These are phyloP conservation scores for Drosophila greeni DNA, from an alignment of 2,888 invertebrate species.

Conservation along the genomic window DNA sequence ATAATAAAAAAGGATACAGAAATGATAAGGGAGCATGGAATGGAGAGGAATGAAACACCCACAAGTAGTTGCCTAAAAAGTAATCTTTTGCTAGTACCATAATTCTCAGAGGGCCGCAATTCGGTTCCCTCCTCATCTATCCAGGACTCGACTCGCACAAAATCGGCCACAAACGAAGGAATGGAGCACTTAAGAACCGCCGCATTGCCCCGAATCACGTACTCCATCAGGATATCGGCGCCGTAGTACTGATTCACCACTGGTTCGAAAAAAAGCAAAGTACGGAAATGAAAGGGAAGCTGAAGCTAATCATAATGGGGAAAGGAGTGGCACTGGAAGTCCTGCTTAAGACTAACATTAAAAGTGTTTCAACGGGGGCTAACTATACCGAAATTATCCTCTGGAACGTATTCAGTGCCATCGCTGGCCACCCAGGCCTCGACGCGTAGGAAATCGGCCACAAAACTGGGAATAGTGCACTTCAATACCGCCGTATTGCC, in stretches of 20 bases:
- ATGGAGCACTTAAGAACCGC: slow-evolving; percentile 87
- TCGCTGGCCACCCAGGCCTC: slow-evolving; percentile 87
- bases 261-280: slow-evolving; percentile 62
- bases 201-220: slow-evolving; percentile 86
- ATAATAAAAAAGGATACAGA: slow-evolving; percentile 33
- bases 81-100: slow-evolving; percentile 76
- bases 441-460: slow-evolving; percentile 93
- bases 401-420: slow-evolving; percentile 85
- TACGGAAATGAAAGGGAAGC: slow-evolving; percentile 14
- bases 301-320: background rate
- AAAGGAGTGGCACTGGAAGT: background rate
- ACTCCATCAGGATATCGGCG: slow-evolving; percentile 86
- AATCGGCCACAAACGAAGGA: slow-evolving; percentile 87
- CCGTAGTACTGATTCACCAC: slow-evolving; percentile 87
- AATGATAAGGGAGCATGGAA: slow-evolving; percentile 17
- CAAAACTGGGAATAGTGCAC: slow-evolving; percentile 93
- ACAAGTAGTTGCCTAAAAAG: slow-evolving; percentile 11
- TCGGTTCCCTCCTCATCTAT: slow-evolving; percentile 83
- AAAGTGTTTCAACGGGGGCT: background rate
- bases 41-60: slow-evolving; percentile 13
- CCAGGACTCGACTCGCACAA: slow-evolving; percentile 85
- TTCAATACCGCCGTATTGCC: slow-evolving; percentile 92
- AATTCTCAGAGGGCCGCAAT: slow-evolving; percentile 79
- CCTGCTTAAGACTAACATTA: slow-evolving; percentile 26
- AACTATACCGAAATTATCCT: slow-evolving; percentile 85